Base-by-base conservation (phyloP, 92 coral and sea anemone genomes). In the Porites cylindrica region DNA sequence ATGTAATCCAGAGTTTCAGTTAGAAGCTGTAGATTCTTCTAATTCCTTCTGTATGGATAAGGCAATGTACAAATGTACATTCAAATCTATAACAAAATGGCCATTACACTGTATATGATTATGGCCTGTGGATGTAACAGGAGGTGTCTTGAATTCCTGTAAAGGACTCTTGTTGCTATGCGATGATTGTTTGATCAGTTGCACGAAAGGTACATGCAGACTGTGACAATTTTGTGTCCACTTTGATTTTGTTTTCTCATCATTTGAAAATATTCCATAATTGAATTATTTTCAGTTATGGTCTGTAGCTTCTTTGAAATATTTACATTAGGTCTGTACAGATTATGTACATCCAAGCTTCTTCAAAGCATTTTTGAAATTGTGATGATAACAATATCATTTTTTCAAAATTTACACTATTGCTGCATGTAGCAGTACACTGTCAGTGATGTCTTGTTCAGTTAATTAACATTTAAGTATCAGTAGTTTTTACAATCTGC, bases 101-200 rank as follows among this genome's bases (percentile, higher is more conserved):
- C 61, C 47, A 38, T 56, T 56, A 14, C 16, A 10, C 4, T 56
- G 61, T 56, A 7, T 66, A 3, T 32, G 20, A 17, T 32, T 14
- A 1, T 3, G 7, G 59, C 58, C 54, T 47, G 20, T 71, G 59
- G 51, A 72, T 21, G 24, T 8, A 72, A 47, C 77, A 50, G 77
- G 58, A 47, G 58, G 58, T 50, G 18, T 72, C 18, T 2, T 23
- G 67, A 26, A 70, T 58, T 82, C 69, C 70, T 26, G 19, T 24
- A 11, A 59, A 38, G 66, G 61, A 71, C 5, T 82, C 2, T 70
- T 58, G 78, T 82, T 82, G 78, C 69, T 20, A 82, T 82, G 86
- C 19, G 20, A 60, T 81, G 6, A 8, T 18, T 50, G 75, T 67
- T 68, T 81, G 61, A 21, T 14, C 66, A 81, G 76, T 67, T 67